phyloP scores from a whole-genome alignment of 2,888 invertebrate genomes.

The Archaeoteleia sp. region DNA sequence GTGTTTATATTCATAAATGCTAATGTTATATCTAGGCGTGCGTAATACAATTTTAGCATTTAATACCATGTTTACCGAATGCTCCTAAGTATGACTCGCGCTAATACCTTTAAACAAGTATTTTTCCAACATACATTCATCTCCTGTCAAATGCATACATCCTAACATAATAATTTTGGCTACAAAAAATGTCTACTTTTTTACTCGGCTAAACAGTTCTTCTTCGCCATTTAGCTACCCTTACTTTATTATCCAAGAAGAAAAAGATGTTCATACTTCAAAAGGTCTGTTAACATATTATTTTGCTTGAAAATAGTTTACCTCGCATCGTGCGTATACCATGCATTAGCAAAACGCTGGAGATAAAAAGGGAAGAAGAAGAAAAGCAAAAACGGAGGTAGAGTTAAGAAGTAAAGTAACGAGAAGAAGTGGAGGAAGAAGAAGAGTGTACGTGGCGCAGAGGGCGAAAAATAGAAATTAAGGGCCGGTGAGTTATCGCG shows the following conservation, averaged over 20 bases:
- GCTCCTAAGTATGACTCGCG: too few relatives aligned
- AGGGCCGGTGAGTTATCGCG: constrained; percentile 72
- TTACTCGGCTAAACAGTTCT: too few relatives aligned
- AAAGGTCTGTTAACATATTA: constrained; percentile 28
- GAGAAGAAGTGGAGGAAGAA: constrained; percentile 31
- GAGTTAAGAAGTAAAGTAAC: constrained; percentile 23
- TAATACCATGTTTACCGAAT: too few relatives aligned
- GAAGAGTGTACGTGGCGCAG: constrained; percentile 39
- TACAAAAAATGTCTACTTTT: too few relatives aligned
- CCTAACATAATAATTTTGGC: too few relatives aligned
- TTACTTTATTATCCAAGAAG: constrained; percentile 15
- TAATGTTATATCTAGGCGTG: too few relatives aligned
- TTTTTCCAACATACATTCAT: too few relatives aligned
- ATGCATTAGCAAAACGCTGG: constrained; percentile 5
- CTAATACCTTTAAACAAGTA: too few relatives aligned
- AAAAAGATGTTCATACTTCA: constrained; percentile 3
- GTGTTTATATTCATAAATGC: too few relatives aligned
- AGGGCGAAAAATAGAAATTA: constrained; percentile 73
- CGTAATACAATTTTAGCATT: too few relatives aligned
- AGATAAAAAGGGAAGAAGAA: constrained; percentile 18
- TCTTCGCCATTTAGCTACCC: too few relatives aligned
- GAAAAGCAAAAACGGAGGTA: neutral
- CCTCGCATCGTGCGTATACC: neutral
- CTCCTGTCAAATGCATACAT: too few relatives aligned
- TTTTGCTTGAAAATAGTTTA: constrained; percentile 12